phyloP scores from a whole-genome alignment of 2,797 vertebrate species.

The Danio tinwini region DNA sequence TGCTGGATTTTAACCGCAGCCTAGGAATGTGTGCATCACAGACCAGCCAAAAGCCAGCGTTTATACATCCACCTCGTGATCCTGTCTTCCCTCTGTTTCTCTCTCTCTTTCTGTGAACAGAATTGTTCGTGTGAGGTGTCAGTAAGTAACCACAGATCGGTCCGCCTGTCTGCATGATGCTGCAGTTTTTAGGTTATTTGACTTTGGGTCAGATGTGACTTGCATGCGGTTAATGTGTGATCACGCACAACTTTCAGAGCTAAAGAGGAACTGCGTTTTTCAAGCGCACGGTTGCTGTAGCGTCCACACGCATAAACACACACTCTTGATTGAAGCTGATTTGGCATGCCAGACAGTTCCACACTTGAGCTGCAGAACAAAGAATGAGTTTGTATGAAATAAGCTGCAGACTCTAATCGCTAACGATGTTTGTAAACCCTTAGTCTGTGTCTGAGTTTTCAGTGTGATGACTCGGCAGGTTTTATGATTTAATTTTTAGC shows the following conservation, averaged over 20 bases:
- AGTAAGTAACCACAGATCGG: conserved; percentile 76
- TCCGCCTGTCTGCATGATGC: conserved; percentile 66
- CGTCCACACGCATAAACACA: background rate
- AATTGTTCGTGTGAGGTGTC: conserved; percentile 83
- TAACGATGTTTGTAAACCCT: conserved; percentile 35
- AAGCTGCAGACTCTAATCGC: conserved; percentile 42
- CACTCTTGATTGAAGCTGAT: conserved; percentile 22
- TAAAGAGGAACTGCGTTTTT: conserved; percentile 24
- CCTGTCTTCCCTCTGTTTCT: background rate
- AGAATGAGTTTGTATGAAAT: conserved; percentile 41
- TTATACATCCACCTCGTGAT: conserved; percentile 23
- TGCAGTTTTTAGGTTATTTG: conserved; percentile 56
- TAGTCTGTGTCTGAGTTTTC: background rate
- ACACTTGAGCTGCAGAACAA: conserved; percentile 34
- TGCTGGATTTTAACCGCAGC: conserved; percentile 59
- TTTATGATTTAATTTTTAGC: conserved; percentile 18
- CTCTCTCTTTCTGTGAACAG: conserved; percentile 67
- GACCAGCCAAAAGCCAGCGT: conserved; percentile 26
- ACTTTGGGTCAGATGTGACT: conserved; percentile 3
- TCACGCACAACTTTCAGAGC: conserved; percentile 12
- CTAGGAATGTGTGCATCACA: conserved; percentile 51
- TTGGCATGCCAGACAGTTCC: conserved; percentile 14
- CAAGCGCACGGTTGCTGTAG: background rate
- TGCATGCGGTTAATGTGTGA: conserved; percentile 66
- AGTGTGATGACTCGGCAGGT: conserved; percentile 21